Base-by-base conservation (phyloP, 1,140 invertebrate species). In the Trachymyrmex septentrionalis region DNA sequence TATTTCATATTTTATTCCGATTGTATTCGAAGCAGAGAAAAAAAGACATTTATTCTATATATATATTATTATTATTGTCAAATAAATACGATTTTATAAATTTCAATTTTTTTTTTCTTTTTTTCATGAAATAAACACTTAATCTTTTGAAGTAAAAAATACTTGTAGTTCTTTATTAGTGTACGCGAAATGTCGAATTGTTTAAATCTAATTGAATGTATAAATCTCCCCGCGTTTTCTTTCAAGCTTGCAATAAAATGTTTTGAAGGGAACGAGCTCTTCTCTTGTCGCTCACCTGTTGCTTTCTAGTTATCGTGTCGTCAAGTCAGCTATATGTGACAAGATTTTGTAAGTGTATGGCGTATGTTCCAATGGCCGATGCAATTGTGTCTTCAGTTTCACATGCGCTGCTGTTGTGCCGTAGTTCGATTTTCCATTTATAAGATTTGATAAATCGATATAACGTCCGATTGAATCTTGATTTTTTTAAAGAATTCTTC, bases 331-430 rank as follows among this genome's bases (percentile, higher is more conserved):
- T 67, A 71, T 57, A 71, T 48, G 48, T 53, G 78, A 57, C 78
- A 27, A 71, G 34, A 81, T 81, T 81, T 81, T 81, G 50, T 81
- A 81, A 81, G 48, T 34, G 21, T 5, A 55, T 81, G 69, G 30
- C 63, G 30, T 80, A 69, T 48, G 2, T 50, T 69, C 38, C 38
- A 27, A 69, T 48, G 27, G 19, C 14, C 48, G n/a, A 67, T 55
- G 21, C 78, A 71, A 48, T 81, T 71, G 50, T 71, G 9, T 81
- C 21, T 38, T 66, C 16, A 24, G 30, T 55, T 55, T 71, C 30
- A n/a, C 16, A 80, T 80, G 27, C 44, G 44, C 14, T 53, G 38
- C 19, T 48, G 27, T 34, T 78, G 19, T 21, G 3, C 19, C 12
- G 64, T 14, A 67, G 0, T 10, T 14, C 21, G 2, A 27, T 80